Evolutionary conservation across 2,113 vertebrate species (phyloP), one percentile per base, ranked within the genome.

Genomic region (Morone saxatilis): DNA sequence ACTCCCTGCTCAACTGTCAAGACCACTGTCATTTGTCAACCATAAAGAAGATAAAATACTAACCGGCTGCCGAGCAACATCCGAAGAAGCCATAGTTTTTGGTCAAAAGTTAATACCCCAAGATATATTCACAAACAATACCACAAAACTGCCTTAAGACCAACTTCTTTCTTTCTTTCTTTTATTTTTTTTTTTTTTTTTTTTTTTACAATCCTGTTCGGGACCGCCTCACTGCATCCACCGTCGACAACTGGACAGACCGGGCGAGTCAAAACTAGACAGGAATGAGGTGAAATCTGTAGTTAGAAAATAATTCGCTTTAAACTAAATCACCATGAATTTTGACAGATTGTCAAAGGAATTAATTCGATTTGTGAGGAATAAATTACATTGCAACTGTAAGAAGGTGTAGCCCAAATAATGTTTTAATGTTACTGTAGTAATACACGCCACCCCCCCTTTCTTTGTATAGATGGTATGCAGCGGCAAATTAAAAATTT

Each of bases 41-140:
- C 14, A 62, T 16, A 81, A 68, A 41, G 0, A 60, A 9, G 4
- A 60, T 31, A 76, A 31, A 85, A 80, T 67, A 91, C 94, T 25
- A 62, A 95, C 95, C 94, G 86, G 92, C 78, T 95, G 94, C 56
- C 92, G 94, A 72, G 92, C 91, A 68, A 96, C 94, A 69, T 95
- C 95, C 11, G 93, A 91, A 12, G 93, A 95, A 72, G 94, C 91
- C 95, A 96, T 96, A 2, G 10, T 79, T 86, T 31, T 67, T 50
- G 61, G 9, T 41, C 25, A 4, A 14, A 50, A 36, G 11, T 53
- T 51, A 36, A 71, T n/a, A 43, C 0, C 16, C 12, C 11, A 19
- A 31, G 14, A n/a, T 22, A 20, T 1, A 51, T 59, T 61, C 0
- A 10, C 6, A 72, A 69, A 43, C 47, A 91, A 80, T 4, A 41